Evolutionary conservation across 2,797 vertebrate genomes (phyloP).

Genomic region (Paguma larvata): DNA sequence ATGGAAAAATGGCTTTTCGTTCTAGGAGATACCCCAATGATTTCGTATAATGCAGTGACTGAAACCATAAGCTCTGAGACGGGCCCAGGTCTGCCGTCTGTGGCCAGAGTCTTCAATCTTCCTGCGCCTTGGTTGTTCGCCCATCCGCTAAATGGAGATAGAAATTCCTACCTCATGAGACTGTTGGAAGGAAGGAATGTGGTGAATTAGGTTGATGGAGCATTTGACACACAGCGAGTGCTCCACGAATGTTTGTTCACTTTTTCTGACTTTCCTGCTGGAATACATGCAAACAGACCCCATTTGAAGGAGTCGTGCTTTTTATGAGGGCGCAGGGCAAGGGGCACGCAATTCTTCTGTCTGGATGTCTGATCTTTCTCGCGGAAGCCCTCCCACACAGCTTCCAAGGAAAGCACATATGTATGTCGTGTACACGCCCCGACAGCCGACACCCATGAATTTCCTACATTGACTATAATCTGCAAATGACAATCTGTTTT

Average conservation of each 20-base stretch:
- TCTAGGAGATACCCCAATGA: background rate
- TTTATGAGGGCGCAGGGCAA: too few relatives aligned
- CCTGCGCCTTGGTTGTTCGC: background rate
- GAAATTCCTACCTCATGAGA: background rate
- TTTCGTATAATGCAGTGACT: background rate
- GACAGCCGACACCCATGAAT: background rate
- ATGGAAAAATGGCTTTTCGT: background rate
- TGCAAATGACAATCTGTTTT: conserved; percentile 4
- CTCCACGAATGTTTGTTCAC: background rate
- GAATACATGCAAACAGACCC: background rate
- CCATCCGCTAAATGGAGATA: background rate
- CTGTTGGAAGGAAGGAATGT: background rate
- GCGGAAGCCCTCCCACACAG: rapidly evolving
- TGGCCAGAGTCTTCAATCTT: background rate
- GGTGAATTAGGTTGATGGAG: background rate
- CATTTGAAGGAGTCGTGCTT: rapidly evolving
- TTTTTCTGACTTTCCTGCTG: rapidly evolving
- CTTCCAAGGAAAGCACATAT: background rate
- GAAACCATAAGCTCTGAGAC: background rate
- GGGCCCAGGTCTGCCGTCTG: background rate
- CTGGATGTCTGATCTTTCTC: background rate
- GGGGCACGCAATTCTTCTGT: background rate
- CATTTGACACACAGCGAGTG: background rate
- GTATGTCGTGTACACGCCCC: rapidly evolving
- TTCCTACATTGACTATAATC: background rate